Conservation (phyloP, 2,797 vertebrate species). For the Rhinichthys osculus region DNA sequence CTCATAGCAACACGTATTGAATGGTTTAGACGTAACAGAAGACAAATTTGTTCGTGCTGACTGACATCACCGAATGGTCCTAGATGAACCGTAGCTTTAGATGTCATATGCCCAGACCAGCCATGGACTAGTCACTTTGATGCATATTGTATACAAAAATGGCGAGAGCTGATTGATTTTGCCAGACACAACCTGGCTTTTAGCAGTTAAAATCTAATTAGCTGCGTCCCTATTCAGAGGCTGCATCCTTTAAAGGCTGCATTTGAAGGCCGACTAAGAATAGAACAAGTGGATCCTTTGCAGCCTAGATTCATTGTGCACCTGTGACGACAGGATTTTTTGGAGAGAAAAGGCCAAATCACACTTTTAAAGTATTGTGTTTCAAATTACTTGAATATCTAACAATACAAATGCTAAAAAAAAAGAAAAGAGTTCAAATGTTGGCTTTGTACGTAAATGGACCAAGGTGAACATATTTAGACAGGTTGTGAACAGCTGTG, state of each 20-base stretch:
- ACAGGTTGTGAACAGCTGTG: not conserved
- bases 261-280: not conserved
- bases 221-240: not conserved
- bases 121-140: not conserved
- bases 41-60: not conserved
- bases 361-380: not conserved
- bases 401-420: not conserved
- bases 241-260: not conserved
- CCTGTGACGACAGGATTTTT: not conserved
- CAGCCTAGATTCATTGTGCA: not conserved
- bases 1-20: constrained; percentile 18
- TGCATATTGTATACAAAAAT: constrained; percentile 12
- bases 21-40: constrained; percentile 11
- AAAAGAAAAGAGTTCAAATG: not conserved
- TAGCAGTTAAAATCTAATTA: constrained; percentile 13
- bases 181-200: not conserved
- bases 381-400: not conserved
- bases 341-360: not conserved
- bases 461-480: not conserved
- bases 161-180: constrained; percentile 2
- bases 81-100: not conserved
- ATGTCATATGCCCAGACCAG: not conserved
- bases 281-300: not conserved
- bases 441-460: not conserved
- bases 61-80: not conserved